Evolutionary conservation across 2,888 invertebrate species (phyloP), one percentile per base, ranked within the genome.

Genomic region (Ecliptopera silaceata): DNA sequence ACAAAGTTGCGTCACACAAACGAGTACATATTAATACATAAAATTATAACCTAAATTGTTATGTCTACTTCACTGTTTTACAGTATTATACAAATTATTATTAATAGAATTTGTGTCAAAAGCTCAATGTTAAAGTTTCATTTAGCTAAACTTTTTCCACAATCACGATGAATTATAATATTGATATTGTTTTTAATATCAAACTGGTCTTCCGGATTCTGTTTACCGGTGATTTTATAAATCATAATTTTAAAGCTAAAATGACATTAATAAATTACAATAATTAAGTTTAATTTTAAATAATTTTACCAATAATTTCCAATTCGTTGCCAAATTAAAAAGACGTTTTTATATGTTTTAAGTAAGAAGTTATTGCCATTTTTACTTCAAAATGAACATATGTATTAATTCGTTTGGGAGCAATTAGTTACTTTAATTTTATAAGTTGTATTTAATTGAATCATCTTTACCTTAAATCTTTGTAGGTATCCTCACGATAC

Each of bases 71-170:
- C 72, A 72, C 68, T 59, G 61, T 59, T 53, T 60, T 58, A 66
- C 86, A 86, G 85, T 87, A 86, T 86, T 86, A 86, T 66, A 73
- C 81, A 84, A 77, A 80, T 65, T 75, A 65, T 68, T 59, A 61
- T 56, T 26, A 72, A 78, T 81, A 75, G 68, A 77, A 77, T 77
- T 71, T 76, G 81, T 84, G 87, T 88, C 86, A 80, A 84, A 85
- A 82, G 87, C 88, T 88, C 88, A 87, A 88, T 82, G 72, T 77
- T 73, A 77, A 77, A 71, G 68, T 72, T 56, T 55, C 43, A 46
- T 32, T 39, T 47, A 36, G 15, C 15, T 36, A 11, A 42, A 46
- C 29, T 17, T 44, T 48, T 29, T 53, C 43, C 43, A 47, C 44
- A 17, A 4, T 1, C 26, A 26, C 6, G 1, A 26, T 41, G 26